These are phyloP conservation scores for Ptychodera flava DNA, from an alignment of 35 echinoderm and acorn worm species.

Conservation along the genomic window DNA sequence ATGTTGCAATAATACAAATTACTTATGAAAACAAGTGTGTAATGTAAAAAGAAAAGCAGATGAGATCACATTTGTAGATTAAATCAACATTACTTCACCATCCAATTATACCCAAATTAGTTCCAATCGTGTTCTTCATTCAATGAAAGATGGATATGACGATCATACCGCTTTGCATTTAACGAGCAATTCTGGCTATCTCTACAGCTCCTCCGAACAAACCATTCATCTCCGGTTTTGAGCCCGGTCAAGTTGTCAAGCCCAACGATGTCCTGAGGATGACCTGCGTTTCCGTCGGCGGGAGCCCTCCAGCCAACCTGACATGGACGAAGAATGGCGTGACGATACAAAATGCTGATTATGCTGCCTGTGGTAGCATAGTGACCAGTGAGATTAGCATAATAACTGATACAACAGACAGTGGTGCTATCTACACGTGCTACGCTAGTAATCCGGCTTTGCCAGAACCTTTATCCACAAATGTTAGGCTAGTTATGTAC, in stretches of 20 bases:
- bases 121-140: too few relatives aligned
- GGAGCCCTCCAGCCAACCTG: conserved; percentile 77
- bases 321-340: conserved; percentile 67
- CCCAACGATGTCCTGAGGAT: conserved; percentile 41
- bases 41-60: too few relatives aligned
- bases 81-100: too few relatives aligned
- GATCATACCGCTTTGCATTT: too few relatives aligned
- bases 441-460: conserved; percentile 88
- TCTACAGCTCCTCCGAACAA: conserved; percentile 53
- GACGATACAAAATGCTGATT: conserved; percentile 17
- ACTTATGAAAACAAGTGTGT: too few relatives aligned
- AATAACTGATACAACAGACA: conserved; percentile 70
- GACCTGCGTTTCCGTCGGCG: conserved; percentile 52
- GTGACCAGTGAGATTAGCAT: conserved; percentile 48
- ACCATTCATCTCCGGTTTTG: conserved; percentile 44
- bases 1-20: too few relatives aligned
- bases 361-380: conserved; percentile 15
- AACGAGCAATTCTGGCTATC: too few relatives aligned
- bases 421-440: conserved; percentile 64
- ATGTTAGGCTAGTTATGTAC: conserved; percentile 49
- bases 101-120: too few relatives aligned
- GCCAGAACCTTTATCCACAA: conserved; percentile 40
- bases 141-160: too few relatives aligned
- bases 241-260: conserved; percentile 18
- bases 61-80: too few relatives aligned